These are phyloP conservation scores for Autographa gamma DNA, from an alignment of 2,888 invertebrate genomes.

Conservation along the genomic window DNA sequence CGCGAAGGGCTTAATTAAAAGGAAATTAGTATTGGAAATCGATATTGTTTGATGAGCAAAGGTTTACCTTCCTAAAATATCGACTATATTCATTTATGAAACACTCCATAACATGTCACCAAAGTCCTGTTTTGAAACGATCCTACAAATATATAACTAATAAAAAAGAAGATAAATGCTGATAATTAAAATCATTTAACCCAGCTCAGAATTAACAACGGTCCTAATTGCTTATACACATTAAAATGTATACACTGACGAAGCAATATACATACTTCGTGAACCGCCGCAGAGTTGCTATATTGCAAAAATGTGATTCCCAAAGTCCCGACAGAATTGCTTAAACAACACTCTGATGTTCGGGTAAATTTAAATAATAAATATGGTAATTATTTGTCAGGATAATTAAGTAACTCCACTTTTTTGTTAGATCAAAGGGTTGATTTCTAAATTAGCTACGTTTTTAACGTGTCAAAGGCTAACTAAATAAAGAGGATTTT, in stretches of 20 bases:
- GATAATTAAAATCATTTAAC: slow-evolving; percentile 51
- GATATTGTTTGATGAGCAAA: background rate
- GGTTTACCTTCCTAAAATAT: background rate
- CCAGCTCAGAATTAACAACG: slow-evolving; percentile 36
- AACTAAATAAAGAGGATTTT: slow-evolving; percentile 39
- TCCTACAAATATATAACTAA: background rate
- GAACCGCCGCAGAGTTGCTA: slow-evolving; percentile 45
- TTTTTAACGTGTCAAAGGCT: slow-evolving; percentile 45
- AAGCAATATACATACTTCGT: slow-evolving; percentile 48
- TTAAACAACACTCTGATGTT: slow-evolving; percentile 36
- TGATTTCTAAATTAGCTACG: slow-evolving; percentile 26
- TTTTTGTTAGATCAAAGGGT: slow-evolving; percentile 51
- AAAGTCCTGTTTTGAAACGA: background rate
- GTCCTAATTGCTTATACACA: slow-evolving; percentile 46
- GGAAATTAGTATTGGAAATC: slow-evolving; percentile 4
- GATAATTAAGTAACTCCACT: slow-evolving; percentile 52
- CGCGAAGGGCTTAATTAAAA: background rate
- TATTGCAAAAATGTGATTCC: slow-evolving; percentile 51
- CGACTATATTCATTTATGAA: background rate
- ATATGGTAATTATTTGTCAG: slow-evolving; percentile 53
- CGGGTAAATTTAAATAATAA: slow-evolving; percentile 45
- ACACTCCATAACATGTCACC: background rate
- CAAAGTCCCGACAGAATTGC: slow-evolving; percentile 29
- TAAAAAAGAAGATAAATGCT: slow-evolving; percentile 29
- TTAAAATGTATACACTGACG: slow-evolving; percentile 29